Percentiles rank a stretch among this genome's conserved stretches.
Evolutionary conservation across 2,797 vertebrate genomes (phyloP).

Genomic region (Manis pentadactyla): DNA sequence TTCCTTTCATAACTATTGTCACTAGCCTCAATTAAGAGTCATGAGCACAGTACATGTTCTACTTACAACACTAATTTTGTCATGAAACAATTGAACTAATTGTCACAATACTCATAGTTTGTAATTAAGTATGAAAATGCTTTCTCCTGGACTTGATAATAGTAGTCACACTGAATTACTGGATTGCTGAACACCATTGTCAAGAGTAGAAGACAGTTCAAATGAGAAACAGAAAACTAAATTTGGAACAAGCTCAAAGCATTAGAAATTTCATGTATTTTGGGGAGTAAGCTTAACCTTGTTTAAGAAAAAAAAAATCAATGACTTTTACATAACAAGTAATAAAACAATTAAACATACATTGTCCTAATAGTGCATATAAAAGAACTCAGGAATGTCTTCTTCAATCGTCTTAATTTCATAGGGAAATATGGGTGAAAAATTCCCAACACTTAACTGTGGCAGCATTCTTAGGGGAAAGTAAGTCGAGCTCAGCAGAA

Average conservation of each 20-base stretch:
- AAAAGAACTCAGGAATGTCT: not conserved
- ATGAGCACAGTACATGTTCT: not conserved
- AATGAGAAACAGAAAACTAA: not conserved
- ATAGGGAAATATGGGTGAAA: not conserved
- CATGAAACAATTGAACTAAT: constrained; percentile 22
- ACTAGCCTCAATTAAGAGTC: not conserved
- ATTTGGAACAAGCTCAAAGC: not conserved
- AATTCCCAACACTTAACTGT: not conserved
- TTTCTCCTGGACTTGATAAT: not conserved
- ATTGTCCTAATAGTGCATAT: not conserved
- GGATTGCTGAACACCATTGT: not conserved
- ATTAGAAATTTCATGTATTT: not conserved
- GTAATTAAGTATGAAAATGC: not conserved
- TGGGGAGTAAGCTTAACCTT: not conserved
- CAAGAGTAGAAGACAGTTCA: not conserved
- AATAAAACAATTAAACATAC: not conserved
- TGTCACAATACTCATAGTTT: not conserved
- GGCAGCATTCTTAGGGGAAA: not conserved
- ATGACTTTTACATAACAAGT: not conserved
- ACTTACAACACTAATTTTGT: not conserved
- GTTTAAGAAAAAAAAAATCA: not conserved
- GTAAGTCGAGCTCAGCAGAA: not conserved
- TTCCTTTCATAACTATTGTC: not conserved
- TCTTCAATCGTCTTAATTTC: not conserved
- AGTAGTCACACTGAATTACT: not conserved